phyloP scores from a whole-genome alignment of 2,888 invertebrate species.

The Acrocyrtus sp. region DNA sequence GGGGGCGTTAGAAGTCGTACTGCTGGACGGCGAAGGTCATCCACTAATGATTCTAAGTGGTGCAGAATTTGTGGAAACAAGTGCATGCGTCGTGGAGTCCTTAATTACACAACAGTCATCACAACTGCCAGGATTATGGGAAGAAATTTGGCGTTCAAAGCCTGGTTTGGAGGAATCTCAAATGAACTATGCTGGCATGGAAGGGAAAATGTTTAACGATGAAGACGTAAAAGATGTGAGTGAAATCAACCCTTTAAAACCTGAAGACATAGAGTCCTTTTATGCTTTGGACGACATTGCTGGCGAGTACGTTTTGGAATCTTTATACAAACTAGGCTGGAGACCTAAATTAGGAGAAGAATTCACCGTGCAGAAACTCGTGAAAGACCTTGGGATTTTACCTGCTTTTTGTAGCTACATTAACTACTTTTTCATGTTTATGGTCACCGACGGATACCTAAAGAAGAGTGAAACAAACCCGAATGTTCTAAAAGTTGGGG shows the following conservation, averaged over 20 bases:
- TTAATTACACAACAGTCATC: not conserved
- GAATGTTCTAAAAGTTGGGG: not conserved
- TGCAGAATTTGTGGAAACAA: constrained; percentile 39
- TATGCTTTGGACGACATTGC: not conserved
- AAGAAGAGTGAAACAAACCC: not conserved
- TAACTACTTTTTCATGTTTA: constrained; percentile 10
- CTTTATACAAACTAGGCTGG: constrained; percentile 34
- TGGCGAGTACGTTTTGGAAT: not conserved
- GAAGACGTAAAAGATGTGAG: not conserved
- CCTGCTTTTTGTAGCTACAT: not conserved
- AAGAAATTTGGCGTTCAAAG: constrained; percentile 6
- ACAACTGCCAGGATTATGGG: constrained; percentile 19
- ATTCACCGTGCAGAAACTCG: not conserved
- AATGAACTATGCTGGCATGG: not conserved
- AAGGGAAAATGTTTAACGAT: not conserved
- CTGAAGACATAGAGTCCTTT: not conserved
- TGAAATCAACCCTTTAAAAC: not conserved
- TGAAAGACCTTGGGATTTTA: not conserved
- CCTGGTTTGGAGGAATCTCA: constrained; percentile 4
- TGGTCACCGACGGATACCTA: constrained; percentile 1
- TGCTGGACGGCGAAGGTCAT: constrained; percentile 10
- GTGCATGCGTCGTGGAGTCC: constrained; percentile 12
- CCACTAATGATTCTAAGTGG: constrained; percentile 5
- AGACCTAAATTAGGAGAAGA: not conserved
- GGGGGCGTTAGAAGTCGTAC: not conserved